phyloP scores from a whole-genome alignment of 2,797 vertebrate species.

The Dendrocincla fuliginosa region DNA sequence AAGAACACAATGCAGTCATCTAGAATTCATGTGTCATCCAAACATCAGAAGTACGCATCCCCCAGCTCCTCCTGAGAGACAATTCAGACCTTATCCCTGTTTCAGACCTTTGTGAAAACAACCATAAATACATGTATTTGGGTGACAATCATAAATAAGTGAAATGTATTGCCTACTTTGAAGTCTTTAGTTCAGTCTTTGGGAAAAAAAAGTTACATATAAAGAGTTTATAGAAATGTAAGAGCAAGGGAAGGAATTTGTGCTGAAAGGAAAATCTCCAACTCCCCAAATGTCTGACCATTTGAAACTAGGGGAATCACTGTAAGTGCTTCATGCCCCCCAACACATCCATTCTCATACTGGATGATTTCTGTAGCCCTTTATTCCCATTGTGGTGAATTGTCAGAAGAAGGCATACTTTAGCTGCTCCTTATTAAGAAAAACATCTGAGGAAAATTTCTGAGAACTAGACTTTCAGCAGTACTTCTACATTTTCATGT shows the following conservation, averaged over 20 bases:
- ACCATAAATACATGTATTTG: slow-evolving; percentile 20
- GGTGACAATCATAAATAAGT: slow-evolving; percentile 16
- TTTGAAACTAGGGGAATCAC: background rate
- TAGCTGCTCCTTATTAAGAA: slow-evolving; percentile 39
- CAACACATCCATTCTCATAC: background rate
- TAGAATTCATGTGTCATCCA: background rate
- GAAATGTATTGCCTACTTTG: background rate
- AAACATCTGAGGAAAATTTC: slow-evolving; percentile 47
- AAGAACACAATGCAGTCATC: background rate
- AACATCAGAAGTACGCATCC: background rate
- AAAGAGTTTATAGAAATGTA: background rate
- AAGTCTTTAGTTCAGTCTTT: slow-evolving; percentile 1
- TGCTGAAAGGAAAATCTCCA: slow-evolving; percentile 4
- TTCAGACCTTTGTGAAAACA: slow-evolving; percentile 22
- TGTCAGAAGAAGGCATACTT: slow-evolving; percentile 21
- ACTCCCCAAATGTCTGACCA: background rate
- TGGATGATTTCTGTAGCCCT: slow-evolving; percentile 23
- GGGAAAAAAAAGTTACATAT: background rate
- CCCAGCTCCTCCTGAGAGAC: background rate
- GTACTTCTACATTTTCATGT: background rate
- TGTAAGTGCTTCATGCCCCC: background rate
- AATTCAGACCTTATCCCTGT: background rate
- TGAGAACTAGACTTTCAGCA: slow-evolving; percentile 10
- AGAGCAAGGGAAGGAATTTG: background rate
- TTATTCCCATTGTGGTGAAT: background rate